Base-by-base conservation (phyloP, 2,888 invertebrate genomes). In the Lutraria lutraria region DNA sequence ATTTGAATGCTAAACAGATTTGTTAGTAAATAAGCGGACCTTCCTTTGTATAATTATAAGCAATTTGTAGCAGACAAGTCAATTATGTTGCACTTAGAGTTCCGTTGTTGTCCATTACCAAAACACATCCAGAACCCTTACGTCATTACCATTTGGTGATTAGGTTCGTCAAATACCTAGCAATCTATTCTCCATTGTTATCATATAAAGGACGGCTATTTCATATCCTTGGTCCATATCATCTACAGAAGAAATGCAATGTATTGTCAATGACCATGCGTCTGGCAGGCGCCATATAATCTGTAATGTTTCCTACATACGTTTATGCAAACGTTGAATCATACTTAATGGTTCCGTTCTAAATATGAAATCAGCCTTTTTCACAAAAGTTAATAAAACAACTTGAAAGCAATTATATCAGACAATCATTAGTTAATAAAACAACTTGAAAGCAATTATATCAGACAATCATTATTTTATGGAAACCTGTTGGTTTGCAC, bases 141-240 rank as follows among this genome's bases (percentile, higher is more conserved):
- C 25, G n/a, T 68, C 25, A 25, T 25, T 25, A 68, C 63, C n/a
- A 68, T 43, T 68, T 25, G 25, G 63, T 68, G 13, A 68, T 68
- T 68, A 12, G n/a, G 63, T 25, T 68, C 25, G 25, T 25, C 25
- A 25, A 25, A 68, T 68, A 68, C 63, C 63, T 6, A n/a, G 25
- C n/a, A n/a, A 68, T 68, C 12, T 68, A 68, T 68, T 68, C 63
- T 68, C 25, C 63, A 68, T 68, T 25, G 25, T 68, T 68, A 43
- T 43, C 25, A 12, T 10, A 25, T 0, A 12, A 68, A n/a, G 25
- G 63, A 68, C 63, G 63, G 63, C 63, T 68, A 68, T 12, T 68
- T 68, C 63, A 68, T 68, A 25, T 68, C 63, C 25, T 25, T 3
- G 25, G 25, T 68, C 63, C 63, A 68, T 68, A 68, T n/a, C 60